These are phyloP conservation scores for Rhagoletis zephyria DNA, from an alignment of 1,140 invertebrate genomes.

Conservation along the genomic window DNA sequence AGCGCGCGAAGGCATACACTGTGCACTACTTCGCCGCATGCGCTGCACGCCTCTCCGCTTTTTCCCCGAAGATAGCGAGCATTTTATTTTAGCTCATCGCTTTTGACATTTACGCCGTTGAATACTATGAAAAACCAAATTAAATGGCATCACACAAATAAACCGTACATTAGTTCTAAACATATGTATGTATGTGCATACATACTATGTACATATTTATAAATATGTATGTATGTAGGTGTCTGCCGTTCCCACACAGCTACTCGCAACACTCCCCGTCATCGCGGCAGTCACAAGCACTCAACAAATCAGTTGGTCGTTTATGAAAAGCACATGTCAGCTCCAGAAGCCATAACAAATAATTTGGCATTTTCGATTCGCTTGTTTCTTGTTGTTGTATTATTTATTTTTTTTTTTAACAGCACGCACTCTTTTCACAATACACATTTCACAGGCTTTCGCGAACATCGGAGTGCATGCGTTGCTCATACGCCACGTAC, in stretches of 20 bases:
- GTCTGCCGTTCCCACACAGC: background rate
- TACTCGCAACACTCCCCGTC: background rate
- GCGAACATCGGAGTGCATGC: too few relatives aligned
- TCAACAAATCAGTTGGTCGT: slow-evolving; percentile 1
- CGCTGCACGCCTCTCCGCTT: background rate
- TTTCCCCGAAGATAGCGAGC: slow-evolving; percentile 23
- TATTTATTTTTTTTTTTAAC: too few relatives aligned
- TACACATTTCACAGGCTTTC: too few relatives aligned
- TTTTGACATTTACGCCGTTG: background rate
- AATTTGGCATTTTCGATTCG: slow-evolving; percentile 7
- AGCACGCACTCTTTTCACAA: too few relatives aligned
- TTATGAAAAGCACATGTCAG: slow-evolving; percentile 30
- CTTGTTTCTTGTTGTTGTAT: background rate
- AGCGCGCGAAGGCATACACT: background rate
- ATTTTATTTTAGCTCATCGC: slow-evolving; percentile 29
- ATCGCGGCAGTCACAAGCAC: background rate
- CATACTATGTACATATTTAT: too few relatives aligned
- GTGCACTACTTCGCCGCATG: background rate
- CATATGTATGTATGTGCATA: background rate
- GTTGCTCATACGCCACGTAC: too few relatives aligned
- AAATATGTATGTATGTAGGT: too few relatives aligned
- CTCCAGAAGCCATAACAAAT: slow-evolving; percentile 33
- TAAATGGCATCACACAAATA: background rate
- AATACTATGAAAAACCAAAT: background rate
- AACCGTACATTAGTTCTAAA: background rate